Conservation (phyloP, 1,140 invertebrate species). For the Philaenus spumarius region DNA sequence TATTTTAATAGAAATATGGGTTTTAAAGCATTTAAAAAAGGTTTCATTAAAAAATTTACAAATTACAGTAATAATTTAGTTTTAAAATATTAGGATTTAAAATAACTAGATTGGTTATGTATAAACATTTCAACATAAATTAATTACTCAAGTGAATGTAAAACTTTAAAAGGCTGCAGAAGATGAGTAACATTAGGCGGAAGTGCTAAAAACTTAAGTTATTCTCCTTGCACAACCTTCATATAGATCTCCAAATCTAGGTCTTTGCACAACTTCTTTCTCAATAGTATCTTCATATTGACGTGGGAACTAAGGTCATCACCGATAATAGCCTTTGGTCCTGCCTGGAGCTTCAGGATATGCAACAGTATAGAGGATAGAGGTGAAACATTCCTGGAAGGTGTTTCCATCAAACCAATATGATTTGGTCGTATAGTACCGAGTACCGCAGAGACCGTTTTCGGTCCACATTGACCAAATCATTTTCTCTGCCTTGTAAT, state of each 20-base stretch:
- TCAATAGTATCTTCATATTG: too few species aligned
- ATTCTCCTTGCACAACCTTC: background rate
- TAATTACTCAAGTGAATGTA: too few species aligned
- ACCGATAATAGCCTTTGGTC: conserved; percentile 3
- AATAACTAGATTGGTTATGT: too few species aligned
- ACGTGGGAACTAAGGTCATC: conserved; percentile 2
- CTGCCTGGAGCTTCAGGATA: background rate
- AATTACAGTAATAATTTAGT: too few species aligned
- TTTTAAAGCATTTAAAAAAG: too few species aligned
- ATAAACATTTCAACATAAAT: too few species aligned
- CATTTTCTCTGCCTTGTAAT: background rate
- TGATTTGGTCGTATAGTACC: conserved; percentile 7
- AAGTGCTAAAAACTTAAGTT: background rate
- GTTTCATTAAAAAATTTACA: too few species aligned
- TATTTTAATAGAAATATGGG: too few species aligned
- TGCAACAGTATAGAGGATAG: background rate
- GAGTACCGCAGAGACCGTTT: background rate
- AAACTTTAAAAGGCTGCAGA: too few species aligned
- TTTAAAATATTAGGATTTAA: too few species aligned
- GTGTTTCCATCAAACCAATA: conserved; percentile 7
- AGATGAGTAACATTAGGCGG: background rate
- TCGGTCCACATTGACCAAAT: background rate
- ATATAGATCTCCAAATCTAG: too few species aligned
- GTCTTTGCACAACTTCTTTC: too few species aligned
- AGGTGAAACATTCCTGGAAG: conserved; percentile 4